A percentile compares a stretch with the other conserved stretches of the same genome.
phyloP scores from a whole-genome alignment of 2,888 invertebrate species.

The Andrena marginata region DNA sequence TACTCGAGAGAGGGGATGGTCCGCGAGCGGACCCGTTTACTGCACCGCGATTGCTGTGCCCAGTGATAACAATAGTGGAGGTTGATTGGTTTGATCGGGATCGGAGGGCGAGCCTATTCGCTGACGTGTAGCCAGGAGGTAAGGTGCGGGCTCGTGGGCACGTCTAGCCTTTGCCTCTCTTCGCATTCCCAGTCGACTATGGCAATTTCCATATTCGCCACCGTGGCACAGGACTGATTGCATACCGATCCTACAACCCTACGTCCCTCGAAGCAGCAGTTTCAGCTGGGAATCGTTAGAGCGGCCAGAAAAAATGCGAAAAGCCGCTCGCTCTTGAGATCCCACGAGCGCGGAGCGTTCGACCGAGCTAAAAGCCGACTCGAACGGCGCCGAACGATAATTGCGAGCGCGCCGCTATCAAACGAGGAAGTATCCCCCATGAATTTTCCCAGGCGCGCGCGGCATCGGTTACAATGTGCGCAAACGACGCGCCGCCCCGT shows the following conservation, averaged over 20 bases:
- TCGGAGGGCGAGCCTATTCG: background rate
- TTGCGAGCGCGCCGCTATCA: constrained; percentile 26
- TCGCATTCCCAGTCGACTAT: background rate
- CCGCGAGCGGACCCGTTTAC: background rate
- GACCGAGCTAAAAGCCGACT: constrained; percentile 11
- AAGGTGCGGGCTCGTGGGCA: background rate
- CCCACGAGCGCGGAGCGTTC: constrained; percentile 4
- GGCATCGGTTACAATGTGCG: constrained; percentile 12
- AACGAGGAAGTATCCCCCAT: constrained; percentile 17
- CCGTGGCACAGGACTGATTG: background rate
- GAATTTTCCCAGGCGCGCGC: constrained; percentile 42
- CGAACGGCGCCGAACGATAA: constrained; percentile 14
- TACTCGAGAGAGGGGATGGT: background rate
- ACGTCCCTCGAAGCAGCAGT: background rate
- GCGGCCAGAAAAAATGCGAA: background rate
- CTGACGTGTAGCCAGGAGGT: background rate
- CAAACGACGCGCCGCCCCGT: background rate
- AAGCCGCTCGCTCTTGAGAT: constrained; percentile 5
- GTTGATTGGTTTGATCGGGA: background rate
- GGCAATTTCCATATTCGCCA: too few species aligned
- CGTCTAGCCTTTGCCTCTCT: background rate
- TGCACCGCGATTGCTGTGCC: background rate
- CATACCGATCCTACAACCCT: background rate
- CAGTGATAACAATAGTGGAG: background rate
- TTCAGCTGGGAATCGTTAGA: background rate